Evolutionary conservation across 2,797 vertebrate species (phyloP).

Genomic region (Spinus pinus): DNA sequence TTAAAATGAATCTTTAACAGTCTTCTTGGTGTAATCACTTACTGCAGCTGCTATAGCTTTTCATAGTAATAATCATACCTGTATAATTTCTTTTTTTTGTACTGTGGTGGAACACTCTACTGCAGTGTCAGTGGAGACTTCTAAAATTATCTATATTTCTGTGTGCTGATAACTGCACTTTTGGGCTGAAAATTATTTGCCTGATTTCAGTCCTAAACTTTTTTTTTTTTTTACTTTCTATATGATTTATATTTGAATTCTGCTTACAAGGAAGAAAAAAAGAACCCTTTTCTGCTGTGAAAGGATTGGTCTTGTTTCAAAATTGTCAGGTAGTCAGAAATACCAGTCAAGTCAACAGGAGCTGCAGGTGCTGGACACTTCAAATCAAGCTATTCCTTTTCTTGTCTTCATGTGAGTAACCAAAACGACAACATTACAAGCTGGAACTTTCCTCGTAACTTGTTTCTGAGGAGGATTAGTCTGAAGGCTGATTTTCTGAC

Average conservation of each 20-base stretch:
- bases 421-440: constrained; percentile 10
- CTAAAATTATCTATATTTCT: not conserved
- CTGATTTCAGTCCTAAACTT: not conserved
- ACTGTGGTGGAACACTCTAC: not conserved
- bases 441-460: not conserved
- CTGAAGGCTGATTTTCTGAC: not conserved
- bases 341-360: not conserved
- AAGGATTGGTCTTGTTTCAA: not conserved
- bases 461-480: not conserved
- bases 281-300: not conserved
- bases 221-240: not conserved
- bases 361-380: not conserved
- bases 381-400: not conserved
- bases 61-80: not conserved
- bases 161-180: not conserved
- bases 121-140: not conserved
- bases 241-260: not conserved
- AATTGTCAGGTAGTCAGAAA: not conserved
- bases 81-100: not conserved
- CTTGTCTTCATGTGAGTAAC: not conserved
- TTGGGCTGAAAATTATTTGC: not conserved
- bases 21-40: not conserved
- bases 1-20: not conserved
- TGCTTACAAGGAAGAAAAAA: not conserved
- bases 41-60: not conserved